Evolutionary conservation across 2,888 invertebrate species (phyloP), one percentile per base, ranked within the genome.

Genomic region (Phortica okadai): DNA sequence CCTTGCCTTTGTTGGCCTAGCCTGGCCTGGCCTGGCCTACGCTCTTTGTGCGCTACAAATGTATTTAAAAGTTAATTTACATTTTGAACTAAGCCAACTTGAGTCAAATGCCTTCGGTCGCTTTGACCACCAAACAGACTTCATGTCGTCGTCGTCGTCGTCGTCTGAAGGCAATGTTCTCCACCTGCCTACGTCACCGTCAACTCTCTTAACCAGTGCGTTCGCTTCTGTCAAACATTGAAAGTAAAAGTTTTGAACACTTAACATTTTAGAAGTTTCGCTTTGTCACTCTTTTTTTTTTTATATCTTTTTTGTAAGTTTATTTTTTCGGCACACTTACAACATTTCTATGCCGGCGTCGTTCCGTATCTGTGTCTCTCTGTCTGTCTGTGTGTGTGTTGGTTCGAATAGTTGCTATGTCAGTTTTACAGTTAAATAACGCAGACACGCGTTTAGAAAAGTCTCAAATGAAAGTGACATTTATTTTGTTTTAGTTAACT

Each of bases 181-280:
- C 33, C 33, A 33, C 33, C 33, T 33, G 33, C 33, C 21, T 21
- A 21, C 45, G 10, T 45, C 45, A 45, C 45, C 50, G 50, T 6
- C 33, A 33, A 33, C 33, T 5, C 4, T 5, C 2, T 1, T 33
- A 5, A 33, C 33, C 33, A 56, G n/a, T n/a, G 11, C 11, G 33
- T 4, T n/a, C 54, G 54, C 54, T 54, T 10, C 54, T 54, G 54
- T n/a, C n/a, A 10, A 33, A 75, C 76, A 79, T 79, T 77, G 88
- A 86, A 86, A 86, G 85, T 86, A 86, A 86, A 86, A 88, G 85
- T 86, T 85, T 83, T 82, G 14, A 41, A 86, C 88, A 86, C 87
- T 86, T 86, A 88, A 84, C 83, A 84, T 84, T 88, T 85, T 86
- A 86, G 85, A 86, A 86, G 88, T 77, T 80, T 76, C 70, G 25